Evolutionary conservation across 2,797 vertebrate species (phyloP).

Genomic region (Sebastes ruberrimus): DNA sequence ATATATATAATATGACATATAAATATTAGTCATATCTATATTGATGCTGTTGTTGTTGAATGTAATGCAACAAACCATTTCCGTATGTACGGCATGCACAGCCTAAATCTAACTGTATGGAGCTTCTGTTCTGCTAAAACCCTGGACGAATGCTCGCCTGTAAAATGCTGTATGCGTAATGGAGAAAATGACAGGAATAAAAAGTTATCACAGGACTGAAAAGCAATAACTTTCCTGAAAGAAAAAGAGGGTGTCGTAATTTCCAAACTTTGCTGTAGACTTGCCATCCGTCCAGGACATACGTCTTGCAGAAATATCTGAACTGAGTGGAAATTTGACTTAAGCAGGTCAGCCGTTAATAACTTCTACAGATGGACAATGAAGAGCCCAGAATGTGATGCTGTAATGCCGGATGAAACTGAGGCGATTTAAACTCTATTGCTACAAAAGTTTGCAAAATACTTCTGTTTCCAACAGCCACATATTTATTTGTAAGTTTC

Average conservation of each 20-base stretch:
- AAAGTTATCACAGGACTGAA: constrained; percentile 47
- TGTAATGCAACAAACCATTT: constrained; percentile 24
- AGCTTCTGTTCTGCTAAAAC: constrained; percentile 32
- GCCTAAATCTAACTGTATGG: constrained; percentile 19
- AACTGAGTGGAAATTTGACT: constrained; percentile 52
- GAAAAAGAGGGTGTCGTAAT: constrained; percentile 24
- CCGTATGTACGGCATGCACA: background rate
- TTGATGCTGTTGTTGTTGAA: constrained; percentile 6
- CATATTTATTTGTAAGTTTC: background rate
- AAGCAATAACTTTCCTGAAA: constrained; percentile 40
- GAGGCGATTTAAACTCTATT: background rate
- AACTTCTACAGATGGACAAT: constrained; percentile 57
- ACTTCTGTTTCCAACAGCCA: background rate
- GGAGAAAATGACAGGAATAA: constrained; percentile 59
- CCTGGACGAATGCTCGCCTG: constrained; percentile 13
- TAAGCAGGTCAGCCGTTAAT: constrained; percentile 47
- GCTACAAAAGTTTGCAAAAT: background rate
- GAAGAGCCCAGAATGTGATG: constrained; percentile 23
- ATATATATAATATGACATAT: background rate
- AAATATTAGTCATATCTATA: constrained; percentile 3
- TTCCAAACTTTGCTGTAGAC: constrained; percentile 55
- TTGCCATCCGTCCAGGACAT: constrained; percentile 37
- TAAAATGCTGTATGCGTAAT: constrained; percentile 55
- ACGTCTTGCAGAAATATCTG: constrained; percentile 50
- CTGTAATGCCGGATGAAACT: constrained; percentile 21